phyloP scores from a whole-genome alignment of 2,797 vertebrate species.

The Xenops minutus region DNA sequence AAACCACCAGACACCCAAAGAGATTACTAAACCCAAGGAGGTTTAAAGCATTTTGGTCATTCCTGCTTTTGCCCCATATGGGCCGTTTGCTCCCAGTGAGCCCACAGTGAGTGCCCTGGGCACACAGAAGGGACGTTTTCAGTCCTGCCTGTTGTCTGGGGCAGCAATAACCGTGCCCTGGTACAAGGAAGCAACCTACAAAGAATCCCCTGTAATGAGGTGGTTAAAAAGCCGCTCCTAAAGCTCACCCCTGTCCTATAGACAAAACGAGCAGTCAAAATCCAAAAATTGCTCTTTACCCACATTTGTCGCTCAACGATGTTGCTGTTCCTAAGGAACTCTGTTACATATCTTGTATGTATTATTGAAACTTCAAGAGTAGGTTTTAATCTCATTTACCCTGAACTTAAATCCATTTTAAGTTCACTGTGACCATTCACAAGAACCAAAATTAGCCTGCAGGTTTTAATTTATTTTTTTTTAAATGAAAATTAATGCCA shows the following conservation, averaged over 20 bases:
- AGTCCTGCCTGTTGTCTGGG: too few species aligned
- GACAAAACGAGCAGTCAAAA: neutral
- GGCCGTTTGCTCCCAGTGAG: neutral
- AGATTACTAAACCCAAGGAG: neutral
- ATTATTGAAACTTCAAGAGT: neutral
- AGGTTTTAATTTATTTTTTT: neutral
- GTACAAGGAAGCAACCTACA: neutral
- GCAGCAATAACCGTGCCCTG: rapidly evolving
- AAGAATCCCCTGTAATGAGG: neutral
- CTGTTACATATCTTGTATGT: neutral
- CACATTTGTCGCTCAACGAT: neutral
- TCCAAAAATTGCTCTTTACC: neutral
- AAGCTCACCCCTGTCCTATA: neutral
- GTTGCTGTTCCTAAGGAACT: neutral
- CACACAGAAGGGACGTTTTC: neutral
- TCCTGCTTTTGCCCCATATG: neutral
- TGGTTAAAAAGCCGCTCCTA: neutral
- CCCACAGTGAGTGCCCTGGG: too few species aligned
- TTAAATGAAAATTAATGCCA: neutral
- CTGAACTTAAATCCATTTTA: neutral
- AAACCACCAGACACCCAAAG: neutral
- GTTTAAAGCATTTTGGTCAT: neutral
- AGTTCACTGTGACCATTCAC: neutral
- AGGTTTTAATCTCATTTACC: neutral
- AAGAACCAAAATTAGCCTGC: neutral